Conservation (phyloP, 2,888 invertebrate genomes). For the Aphidius colemani region DNA sequence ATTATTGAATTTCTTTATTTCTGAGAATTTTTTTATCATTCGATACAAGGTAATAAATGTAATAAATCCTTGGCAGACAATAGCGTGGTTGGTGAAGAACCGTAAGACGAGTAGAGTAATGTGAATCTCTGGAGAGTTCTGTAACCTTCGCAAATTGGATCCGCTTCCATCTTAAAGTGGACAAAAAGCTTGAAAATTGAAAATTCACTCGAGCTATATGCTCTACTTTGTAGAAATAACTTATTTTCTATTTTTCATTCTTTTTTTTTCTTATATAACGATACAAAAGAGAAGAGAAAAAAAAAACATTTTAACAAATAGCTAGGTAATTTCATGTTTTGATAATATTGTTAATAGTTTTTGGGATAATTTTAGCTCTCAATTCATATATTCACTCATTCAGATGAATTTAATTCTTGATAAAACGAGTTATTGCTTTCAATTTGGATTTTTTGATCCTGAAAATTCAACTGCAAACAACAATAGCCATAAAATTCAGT, state of each 20-base stretch:
- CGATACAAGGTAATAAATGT: slow-evolving; percentile 12
- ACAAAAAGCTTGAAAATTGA: slow-evolving; percentile 35
- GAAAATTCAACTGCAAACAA: too few species aligned
- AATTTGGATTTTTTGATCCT: too few species aligned
- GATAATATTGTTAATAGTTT: too few species aligned
- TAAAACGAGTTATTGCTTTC: too few species aligned
- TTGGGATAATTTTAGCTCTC: too few species aligned
- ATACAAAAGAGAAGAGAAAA: too few species aligned
- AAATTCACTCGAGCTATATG: slow-evolving; percentile 35
- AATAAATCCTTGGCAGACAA: slow-evolving; percentile 19
- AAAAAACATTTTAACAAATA: too few species aligned
- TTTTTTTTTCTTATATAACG: background rate
- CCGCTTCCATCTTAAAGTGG: slow-evolving; percentile 34
- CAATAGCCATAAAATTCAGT: too few species aligned
- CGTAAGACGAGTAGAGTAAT: slow-evolving; percentile 21
- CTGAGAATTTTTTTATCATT: background rate
- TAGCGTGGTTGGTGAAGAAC: slow-evolving; percentile 1
- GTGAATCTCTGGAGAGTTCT: slow-evolving; percentile 27
- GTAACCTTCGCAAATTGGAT: slow-evolving; percentile 37
- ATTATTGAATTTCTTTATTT: too few species aligned
- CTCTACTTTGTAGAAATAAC: slow-evolving; percentile 25
- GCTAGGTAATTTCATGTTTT: too few species aligned
- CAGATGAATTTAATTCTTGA: background rate
- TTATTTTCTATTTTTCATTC: slow-evolving; percentile 3
- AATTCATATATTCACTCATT: background rate